A percentile compares a stretch with the other conserved stretches of the same genome.
Conservation (phyloP, 1,140 invertebrate genomes). For the Holotrichia oblita region DNA sequence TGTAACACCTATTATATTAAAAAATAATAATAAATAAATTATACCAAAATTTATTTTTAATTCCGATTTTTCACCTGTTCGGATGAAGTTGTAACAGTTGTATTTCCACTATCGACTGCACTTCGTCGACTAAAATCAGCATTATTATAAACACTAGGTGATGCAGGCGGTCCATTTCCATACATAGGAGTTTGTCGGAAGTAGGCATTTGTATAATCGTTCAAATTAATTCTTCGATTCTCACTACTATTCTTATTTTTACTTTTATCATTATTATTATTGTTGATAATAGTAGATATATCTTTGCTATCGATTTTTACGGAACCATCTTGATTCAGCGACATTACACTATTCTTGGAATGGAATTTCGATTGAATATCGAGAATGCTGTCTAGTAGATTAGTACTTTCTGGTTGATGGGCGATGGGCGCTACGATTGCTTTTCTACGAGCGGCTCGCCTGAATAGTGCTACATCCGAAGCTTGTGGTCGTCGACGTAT, state of each 20-base stretch:
- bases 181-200: conserved; percentile 67
- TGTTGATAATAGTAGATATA: not conserved
- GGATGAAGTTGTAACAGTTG: conserved; percentile 9
- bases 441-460: conserved; percentile 64
- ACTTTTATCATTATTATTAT: conserved; percentile 51
- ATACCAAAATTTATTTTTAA: no score
- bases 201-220: conserved; percentile 44
- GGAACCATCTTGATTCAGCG: conserved; percentile 69
- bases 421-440: conserved; percentile 59
- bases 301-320: conserved; percentile 62
- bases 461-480: conserved; percentile 56
- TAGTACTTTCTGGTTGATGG: conserved; percentile 57
- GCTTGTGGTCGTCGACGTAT: conserved; percentile 62
- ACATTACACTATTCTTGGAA: conserved; percentile 70
- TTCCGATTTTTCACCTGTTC: no score
- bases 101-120: not conserved
- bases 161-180: conserved; percentile 4
- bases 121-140: not conserved
- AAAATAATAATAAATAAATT: not conserved
- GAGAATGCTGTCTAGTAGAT: conserved; percentile 80
- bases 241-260: conserved; percentile 50
- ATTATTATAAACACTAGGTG: not conserved
- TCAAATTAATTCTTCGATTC: conserved; percentile 52
- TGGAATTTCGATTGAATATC: conserved; percentile 78
- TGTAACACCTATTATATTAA: not conserved